phyloP scores from a whole-genome alignment of 2,888 invertebrate species.

The Cephalotes varians region DNA sequence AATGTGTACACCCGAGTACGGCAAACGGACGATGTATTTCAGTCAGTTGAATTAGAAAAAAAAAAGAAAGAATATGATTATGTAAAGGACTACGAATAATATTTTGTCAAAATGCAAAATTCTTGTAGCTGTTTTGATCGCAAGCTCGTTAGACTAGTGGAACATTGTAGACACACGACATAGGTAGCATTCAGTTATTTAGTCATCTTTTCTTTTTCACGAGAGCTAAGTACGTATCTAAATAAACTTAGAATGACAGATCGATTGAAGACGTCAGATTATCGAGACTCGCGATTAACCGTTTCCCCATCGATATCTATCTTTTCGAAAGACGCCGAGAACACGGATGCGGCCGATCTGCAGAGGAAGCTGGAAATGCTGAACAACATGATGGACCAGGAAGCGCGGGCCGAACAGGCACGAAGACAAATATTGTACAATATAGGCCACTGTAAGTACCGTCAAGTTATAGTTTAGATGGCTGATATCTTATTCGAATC shows the following conservation, averaged over 20 bases:
- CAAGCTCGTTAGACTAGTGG: constrained; percentile 29
- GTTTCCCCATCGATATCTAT: constrained; percentile 76
- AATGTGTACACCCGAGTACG: constrained; percentile 54
- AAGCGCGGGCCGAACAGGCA: constrained; percentile 92
- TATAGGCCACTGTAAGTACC: constrained; percentile 92
- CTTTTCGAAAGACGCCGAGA: constrained; percentile 92
- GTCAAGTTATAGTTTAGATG: constrained; percentile 72
- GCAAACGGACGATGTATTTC: not conserved
- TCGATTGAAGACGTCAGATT: constrained; percentile 67
- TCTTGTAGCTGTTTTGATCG: not conserved
- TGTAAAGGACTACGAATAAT: not conserved
- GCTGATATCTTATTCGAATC: constrained; percentile 70
- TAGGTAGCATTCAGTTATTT: constrained; percentile 23
- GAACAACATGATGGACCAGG: constrained; percentile 96
- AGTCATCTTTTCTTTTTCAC: constrained; percentile 11
- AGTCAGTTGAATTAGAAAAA: not conserved
- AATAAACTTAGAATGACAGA: constrained; percentile 48
- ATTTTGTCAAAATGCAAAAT: not conserved
- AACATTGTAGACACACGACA: constrained; percentile 27
- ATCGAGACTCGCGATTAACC: constrained; percentile 72
- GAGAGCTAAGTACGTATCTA: constrained; percentile 39
- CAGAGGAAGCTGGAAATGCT: constrained; percentile 96
- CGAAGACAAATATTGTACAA: constrained; percentile 92
- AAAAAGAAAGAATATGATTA: not conserved
- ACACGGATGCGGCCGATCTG: constrained; percentile 94